Evolutionary conservation across 2,113 vertebrate species (phyloP).

Genomic region (Bos javanicus): DNA sequence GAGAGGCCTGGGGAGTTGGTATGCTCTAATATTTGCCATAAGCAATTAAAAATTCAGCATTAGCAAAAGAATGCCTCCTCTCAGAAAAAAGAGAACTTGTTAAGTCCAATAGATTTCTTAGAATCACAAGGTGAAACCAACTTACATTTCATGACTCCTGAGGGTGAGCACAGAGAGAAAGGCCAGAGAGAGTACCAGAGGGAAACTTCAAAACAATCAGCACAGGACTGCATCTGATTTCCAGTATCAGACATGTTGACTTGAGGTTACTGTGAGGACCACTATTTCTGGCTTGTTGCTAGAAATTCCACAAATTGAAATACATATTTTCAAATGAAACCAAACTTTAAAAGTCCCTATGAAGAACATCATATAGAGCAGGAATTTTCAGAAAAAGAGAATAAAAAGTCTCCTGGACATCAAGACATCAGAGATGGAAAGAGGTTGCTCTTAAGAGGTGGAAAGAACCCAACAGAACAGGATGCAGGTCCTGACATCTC

Average conservation of each 20-base stretch:
- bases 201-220: background rate
- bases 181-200: background rate
- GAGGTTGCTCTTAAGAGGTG: background rate
- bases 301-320: background rate
- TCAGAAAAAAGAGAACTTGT: background rate
- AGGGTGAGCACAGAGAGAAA: background rate
- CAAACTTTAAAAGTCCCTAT: background rate
- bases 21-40: conserved; percentile 53
- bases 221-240: background rate
- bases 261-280: background rate
- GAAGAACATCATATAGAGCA: background rate
- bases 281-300: background rate
- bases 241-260: background rate
- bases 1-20: conserved; percentile 47
- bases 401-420: background rate
- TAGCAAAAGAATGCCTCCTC: background rate
- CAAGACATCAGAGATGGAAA: background rate
- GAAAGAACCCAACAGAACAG: background rate
- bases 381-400: background rate
- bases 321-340: background rate
- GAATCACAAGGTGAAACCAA: background rate
- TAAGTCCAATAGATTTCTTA: background rate
- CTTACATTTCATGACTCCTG: background rate
- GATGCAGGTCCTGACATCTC: background rate
- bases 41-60: conserved; percentile 75